These are phyloP conservation scores for Pipistrellus pipistrellus DNA, from an alignment of 2,797 vertebrate species.

Conservation along the genomic window DNA sequence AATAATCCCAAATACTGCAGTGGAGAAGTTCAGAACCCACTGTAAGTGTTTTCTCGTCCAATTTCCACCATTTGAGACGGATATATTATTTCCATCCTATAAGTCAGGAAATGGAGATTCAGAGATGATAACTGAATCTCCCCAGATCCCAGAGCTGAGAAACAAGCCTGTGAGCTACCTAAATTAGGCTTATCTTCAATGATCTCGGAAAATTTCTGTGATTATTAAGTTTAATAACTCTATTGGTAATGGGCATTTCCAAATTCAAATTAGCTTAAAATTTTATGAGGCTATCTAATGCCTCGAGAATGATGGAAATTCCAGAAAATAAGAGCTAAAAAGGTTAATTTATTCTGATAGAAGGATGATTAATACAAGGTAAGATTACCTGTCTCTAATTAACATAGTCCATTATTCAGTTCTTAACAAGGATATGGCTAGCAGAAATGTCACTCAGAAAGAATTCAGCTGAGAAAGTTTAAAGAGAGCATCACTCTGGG, in stretches of 20 bases:
- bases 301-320: constrained; percentile 58
- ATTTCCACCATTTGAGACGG: neutral
- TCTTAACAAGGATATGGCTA: constrained; percentile 52
- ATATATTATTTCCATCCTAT: neutral
- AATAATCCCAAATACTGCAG: neutral
- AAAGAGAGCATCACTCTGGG: constrained; percentile 32
- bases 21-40: neutral
- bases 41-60: neutral
- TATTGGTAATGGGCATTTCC: constrained; percentile 65
- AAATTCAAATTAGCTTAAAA: constrained; percentile 69
- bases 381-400: constrained; percentile 73
- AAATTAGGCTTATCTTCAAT: constrained; percentile 29
- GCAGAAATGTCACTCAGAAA: constrained; percentile 71
- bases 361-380: constrained; percentile 71
- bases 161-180: neutral
- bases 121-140: constrained; percentile 37
- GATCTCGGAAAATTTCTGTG: constrained; percentile 64
- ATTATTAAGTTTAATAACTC: constrained; percentile 73
- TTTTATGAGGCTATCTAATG: constrained; percentile 66
- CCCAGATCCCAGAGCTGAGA: neutral
- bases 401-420: constrained; percentile 65
- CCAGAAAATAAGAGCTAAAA: constrained; percentile 75
- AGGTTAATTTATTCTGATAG: constrained; percentile 76
- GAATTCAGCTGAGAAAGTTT: constrained; percentile 54
- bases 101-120: constrained; percentile 57